A percentile compares a stretch with the other conserved stretches of the same genome.
Evolutionary conservation across 2,888 invertebrate species (phyloP).

Genomic region (Molorchus minor): DNA sequence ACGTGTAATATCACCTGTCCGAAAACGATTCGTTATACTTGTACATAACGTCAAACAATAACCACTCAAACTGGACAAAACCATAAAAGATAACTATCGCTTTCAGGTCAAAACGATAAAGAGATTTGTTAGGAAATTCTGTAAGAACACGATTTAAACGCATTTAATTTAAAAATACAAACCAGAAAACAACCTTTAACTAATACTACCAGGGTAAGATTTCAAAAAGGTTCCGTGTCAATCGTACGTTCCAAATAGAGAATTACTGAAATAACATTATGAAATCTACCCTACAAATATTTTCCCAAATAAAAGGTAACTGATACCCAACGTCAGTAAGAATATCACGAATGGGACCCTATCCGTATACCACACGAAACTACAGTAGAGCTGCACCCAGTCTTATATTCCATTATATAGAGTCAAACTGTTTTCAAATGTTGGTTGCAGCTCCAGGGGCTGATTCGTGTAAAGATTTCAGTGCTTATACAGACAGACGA

Average conservation of each 20-base stretch:
- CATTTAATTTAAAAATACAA: constrained; percentile 50
- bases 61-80: constrained; percentile 35
- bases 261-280: constrained; percentile 28
- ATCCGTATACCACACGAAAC: constrained; percentile 9
- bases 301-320: constrained; percentile 22
- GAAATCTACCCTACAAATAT: constrained; percentile 17
- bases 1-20: constrained; percentile 33
- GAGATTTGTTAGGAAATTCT: constrained; percentile 47
- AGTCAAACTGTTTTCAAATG: constrained; percentile 19
- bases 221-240: constrained; percentile 10
- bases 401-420: too few species aligned
- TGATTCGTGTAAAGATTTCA: constrained; percentile 10
- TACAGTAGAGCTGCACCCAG: too few species aligned
- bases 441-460: constrained; percentile 11
- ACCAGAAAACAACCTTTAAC: constrained; percentile 46
- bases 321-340: constrained; percentile 14
- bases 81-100: constrained; percentile 45
- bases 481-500: not conserved
- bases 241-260: constrained; percentile 16
- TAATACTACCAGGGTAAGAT: constrained; percentile 25
- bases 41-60: constrained; percentile 24
- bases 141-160: constrained; percentile 48
- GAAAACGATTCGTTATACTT: constrained; percentile 27
- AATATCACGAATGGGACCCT: constrained; percentile 9
- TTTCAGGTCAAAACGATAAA: constrained; percentile 47